Evolutionary conservation across 2,113 vertebrate genomes (phyloP).

Genomic region (Pleuronectes platessa): DNA sequence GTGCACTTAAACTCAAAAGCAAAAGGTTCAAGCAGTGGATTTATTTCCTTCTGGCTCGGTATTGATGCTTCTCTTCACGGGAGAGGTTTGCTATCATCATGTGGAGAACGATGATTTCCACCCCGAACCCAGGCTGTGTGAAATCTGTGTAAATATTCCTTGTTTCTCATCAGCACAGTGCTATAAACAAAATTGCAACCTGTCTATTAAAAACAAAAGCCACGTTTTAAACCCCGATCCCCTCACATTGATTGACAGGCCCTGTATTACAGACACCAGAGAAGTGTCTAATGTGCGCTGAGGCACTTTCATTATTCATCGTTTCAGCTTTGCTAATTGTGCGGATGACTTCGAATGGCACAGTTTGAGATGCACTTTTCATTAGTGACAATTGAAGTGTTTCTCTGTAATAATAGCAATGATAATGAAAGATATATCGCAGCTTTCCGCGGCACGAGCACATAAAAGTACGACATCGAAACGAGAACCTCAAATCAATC

Average conservation of each 20-base stretch:
- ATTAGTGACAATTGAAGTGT: slow-evolving; percentile 19
- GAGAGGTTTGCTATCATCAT: not conserved
- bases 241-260: not conserved
- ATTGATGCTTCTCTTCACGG: not conserved
- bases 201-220: not conserved
- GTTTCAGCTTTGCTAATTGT: slow-evolving; percentile 21
- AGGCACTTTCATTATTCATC: slow-evolving; percentile 10
- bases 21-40: not conserved
- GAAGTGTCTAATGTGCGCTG: not conserved
- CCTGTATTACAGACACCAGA: slow-evolving; percentile 8
- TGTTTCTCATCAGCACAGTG: not conserved
- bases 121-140: not conserved
- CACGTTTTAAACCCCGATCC: not conserved
- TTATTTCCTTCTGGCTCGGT: too few species aligned
- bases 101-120: not conserved
- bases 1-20: not conserved
- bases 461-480: not conserved
- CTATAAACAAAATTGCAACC: not conserved
- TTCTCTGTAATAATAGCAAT: slow-evolving; percentile 4
- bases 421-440: slow-evolving; percentile 8
- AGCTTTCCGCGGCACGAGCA: slow-evolving; percentile 14
- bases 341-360: slow-evolving; percentile 23
- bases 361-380: slow-evolving; percentile 32
- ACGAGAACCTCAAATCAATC: slow-evolving; percentile 38
- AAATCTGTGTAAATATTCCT: not conserved